Base-by-base conservation (phyloP, 2,888 invertebrate species). In the Iphiclides podalirius region DNA sequence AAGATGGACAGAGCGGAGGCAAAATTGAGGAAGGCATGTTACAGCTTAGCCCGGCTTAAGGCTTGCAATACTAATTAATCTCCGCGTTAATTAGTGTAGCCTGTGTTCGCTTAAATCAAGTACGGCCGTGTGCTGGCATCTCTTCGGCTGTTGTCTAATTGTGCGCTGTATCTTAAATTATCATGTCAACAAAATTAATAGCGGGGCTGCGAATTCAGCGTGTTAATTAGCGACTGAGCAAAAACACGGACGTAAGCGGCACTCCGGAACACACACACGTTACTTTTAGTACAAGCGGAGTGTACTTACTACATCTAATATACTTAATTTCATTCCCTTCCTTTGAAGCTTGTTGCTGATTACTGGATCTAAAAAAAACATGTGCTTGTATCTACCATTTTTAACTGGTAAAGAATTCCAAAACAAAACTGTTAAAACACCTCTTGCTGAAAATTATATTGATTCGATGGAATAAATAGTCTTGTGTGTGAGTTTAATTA, bases 41-140 rank as follows among this genome's bases (percentile, higher is more conserved):
- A 45, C 50, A 51, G 50, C 50, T 51, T 41, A 51, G 50, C 50
- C 39, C 41, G 50, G 39, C 65, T 72, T 68, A 68, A 66, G 68
- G 67, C 68, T 72, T 72, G 74, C 72, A 79, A 75, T 77, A 77
- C 76, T 81, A 81, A 84, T 83, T 83, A 83, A 83, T 83, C 78
- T 77, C 64, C 60, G 56, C 69, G 75, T 80, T 84, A 83, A 83
- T 84, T 82, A 81, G 75, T 66, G 71, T 67, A 67, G 73, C 70
- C 63, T 67, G 70, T 67, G 64, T 65, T 63, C 60, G 56, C 70
- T 67, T 77, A 75, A 76, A 78, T 76, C 72, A 74, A 67, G 67
- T 58, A 53, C 52, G 43, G 41, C 40, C 40, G 50, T 39, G 34
- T 28, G 41, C 46, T 37, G 39, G 20, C 49, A 35, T 46, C 45